Conservation (phyloP, 2,113 vertebrate species). For the Meleagris gallopavo region DNA sequence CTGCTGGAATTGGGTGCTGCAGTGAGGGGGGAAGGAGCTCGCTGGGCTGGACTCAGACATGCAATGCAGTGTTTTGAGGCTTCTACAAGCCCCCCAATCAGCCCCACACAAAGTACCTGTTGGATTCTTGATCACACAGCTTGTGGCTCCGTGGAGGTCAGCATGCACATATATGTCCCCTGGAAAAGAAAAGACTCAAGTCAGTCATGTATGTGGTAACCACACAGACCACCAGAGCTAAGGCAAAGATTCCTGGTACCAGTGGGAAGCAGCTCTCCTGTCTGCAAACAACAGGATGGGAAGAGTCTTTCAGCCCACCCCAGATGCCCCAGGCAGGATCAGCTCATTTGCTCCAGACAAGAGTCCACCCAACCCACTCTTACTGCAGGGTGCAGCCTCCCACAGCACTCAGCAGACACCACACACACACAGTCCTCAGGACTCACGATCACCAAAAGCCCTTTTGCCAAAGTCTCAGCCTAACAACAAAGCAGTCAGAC, state of each 20-base stretch:
- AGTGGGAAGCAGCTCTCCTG: background rate
- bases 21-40: background rate
- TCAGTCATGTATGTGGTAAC: background rate
- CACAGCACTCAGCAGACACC: background rate
- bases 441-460: background rate
- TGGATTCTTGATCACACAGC: slow-evolving; percentile 95
- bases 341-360: background rate
- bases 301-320: background rate
- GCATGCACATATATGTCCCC: slow-evolving; percentile 97
- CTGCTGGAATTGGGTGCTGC: background rate
- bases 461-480: background rate
- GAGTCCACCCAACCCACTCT: background rate
- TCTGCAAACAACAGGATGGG: background rate
- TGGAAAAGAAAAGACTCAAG: slow-evolving; percentile 33
- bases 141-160: slow-evolving; percentile 96
- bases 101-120: slow-evolving; percentile 80
- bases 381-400: background rate
- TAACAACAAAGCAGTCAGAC: background rate
- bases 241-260: accelerated
- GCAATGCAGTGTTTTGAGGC: background rate
- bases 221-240: background rate
- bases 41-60: background rate
- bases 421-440: background rate
- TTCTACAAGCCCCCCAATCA: background rate
- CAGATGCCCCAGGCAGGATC: background rate